phyloP scores from a whole-genome alignment of 2,888 invertebrate genomes.

The Lasioglossum vierecki region DNA sequence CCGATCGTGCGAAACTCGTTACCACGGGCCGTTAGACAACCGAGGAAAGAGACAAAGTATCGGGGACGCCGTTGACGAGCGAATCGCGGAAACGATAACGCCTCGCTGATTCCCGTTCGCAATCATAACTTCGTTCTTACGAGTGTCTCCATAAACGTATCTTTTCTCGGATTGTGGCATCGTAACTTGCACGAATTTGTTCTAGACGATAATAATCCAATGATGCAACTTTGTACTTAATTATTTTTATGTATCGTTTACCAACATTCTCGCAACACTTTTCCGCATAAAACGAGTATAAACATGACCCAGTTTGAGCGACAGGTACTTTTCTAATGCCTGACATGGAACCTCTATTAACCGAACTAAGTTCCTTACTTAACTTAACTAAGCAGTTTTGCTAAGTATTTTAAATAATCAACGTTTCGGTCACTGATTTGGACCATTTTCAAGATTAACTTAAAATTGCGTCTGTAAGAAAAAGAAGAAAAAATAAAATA shows the following conservation, averaged over 20 bases:
- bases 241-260: neutral
- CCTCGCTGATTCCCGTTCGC: neutral
- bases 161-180: neutral
- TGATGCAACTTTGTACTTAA: neutral
- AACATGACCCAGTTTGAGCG: neutral
- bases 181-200: neutral
- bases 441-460: too few species aligned
- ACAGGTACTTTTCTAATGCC: neutral
- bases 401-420: too few species aligned
- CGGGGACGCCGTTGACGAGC: slow-evolving; percentile 44
- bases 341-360: neutral
- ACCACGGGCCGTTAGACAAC: slow-evolving; percentile 47
- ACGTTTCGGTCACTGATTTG: too few species aligned
- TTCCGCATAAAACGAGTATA: neutral
- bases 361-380: too few species aligned
- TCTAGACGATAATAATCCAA: neutral
- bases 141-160: neutral
- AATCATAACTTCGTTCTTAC: neutral
- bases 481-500: too few species aligned
- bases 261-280: neutral
- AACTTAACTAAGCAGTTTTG: too few species aligned
- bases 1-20: slow-evolving; percentile 59
- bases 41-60: slow-evolving; percentile 41
- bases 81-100: slow-evolving; percentile 34
- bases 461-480: too few species aligned